Evolutionary conservation across 2,797 vertebrate genomes (phyloP).

Genomic region (Hippocampus kuda): DNA sequence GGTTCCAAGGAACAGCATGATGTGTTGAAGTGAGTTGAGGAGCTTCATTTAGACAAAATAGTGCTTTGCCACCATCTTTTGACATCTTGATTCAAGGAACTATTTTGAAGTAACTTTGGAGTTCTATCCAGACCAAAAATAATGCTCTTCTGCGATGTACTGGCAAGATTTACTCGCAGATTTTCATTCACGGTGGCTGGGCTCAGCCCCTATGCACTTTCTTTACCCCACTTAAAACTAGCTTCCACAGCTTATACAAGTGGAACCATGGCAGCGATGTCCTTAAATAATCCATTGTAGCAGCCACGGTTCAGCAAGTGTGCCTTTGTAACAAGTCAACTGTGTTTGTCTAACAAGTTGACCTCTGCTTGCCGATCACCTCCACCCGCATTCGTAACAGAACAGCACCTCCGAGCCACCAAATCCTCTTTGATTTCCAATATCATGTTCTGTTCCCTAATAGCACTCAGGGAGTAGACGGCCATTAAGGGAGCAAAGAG

Average conservation of each 20-base stretch:
- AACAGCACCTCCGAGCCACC: conserved; percentile 44
- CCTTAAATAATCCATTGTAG: conserved; percentile 34
- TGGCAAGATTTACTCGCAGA: neutral
- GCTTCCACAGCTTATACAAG: neutral
- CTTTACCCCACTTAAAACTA: neutral
- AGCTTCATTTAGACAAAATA: neutral
- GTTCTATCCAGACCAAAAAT: neutral
- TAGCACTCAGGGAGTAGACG: conserved; percentile 50
- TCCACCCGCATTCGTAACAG: conserved; percentile 34
- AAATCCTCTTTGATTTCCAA: conserved; percentile 77
- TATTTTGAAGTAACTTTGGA: neutral
- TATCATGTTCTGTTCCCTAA: conserved; percentile 65
- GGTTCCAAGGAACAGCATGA: neutral
- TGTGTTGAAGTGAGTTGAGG: neutral
- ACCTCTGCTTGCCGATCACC: conserved; percentile 56
- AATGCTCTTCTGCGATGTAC: neutral
- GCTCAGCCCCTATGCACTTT: neutral
- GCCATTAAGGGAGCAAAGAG: conserved; percentile 53
- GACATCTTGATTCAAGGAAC: neutral
- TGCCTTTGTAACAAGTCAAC: conserved; percentile 40
- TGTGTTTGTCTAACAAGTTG: conserved; percentile 58
- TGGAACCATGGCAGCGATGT: conserved; percentile 24
- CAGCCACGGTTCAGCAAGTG: conserved; percentile 37
- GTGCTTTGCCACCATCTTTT: neutral
- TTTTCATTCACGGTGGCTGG: neutral